These are phyloP conservation scores for Cremastinae sp. DNA, from an alignment of 2,888 invertebrate species.

Conservation along the genomic window DNA sequence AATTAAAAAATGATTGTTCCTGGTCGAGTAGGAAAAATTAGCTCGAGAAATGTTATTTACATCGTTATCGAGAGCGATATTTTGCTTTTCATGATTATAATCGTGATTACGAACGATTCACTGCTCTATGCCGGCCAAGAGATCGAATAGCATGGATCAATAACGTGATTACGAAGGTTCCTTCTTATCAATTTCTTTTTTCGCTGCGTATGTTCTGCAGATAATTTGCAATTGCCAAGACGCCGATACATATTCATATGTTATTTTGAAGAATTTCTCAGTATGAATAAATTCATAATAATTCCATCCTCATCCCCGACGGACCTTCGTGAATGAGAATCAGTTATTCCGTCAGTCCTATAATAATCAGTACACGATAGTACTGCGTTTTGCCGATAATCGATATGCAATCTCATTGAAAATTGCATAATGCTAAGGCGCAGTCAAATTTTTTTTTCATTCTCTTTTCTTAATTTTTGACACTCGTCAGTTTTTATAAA, in stretches of 20 bases:
- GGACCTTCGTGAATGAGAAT: no score
- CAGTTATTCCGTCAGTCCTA: no score
- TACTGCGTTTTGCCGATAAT: no score
- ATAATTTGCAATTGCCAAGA: conserved; percentile 4
- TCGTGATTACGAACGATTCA: conserved; percentile 12
- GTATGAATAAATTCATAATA: no score
- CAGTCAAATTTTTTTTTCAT: no score
- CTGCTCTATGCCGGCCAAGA: conserved; percentile 13
- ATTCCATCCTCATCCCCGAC: no score
- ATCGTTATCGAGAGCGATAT: neutral
- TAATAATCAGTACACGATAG: no score
- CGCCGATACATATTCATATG: neutral
- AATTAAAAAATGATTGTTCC: no score
- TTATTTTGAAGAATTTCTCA: no score
- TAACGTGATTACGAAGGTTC: conserved; percentile 50
- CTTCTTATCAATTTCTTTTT: conserved; percentile 46
- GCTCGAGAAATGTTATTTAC: neutral
- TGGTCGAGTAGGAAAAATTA: neutral
- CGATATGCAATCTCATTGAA: no score
- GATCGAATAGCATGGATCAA: conserved; percentile 36
- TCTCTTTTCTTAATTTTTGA: neutral
- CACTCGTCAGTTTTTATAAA: neutral
- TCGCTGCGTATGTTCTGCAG: neutral
- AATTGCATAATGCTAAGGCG: no score
- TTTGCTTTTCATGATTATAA: neutral